Percentiles rank a stretch among this genome's conserved stretches.
These are phyloP conservation scores for Cheilosia grossa DNA, from an alignment of 2,888 invertebrate genomes.

Conservation along the genomic window DNA sequence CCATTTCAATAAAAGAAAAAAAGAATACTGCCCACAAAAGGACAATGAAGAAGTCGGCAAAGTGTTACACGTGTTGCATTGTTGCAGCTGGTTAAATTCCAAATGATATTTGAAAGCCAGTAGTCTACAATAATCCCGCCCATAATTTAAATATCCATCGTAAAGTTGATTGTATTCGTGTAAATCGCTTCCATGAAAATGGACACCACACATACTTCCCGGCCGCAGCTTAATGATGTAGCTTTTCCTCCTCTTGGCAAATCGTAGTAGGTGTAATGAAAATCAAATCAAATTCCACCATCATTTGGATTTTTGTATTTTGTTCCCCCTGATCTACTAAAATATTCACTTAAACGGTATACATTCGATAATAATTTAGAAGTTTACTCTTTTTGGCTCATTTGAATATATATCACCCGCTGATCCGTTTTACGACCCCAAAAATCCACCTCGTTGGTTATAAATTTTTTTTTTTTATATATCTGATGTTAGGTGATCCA, in stretches of 20 bases:
- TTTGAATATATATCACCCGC: conserved; percentile 49
- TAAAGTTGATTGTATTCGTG: not conserved
- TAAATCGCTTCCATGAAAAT: not conserved
- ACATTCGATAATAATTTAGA: conserved; percentile 47
- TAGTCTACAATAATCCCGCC: not conserved
- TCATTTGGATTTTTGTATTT: not conserved
- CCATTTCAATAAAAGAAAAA: not conserved
- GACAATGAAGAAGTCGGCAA: not conserved
- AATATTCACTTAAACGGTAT: conserved; percentile 24
- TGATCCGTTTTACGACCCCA: conserved; percentile 51
- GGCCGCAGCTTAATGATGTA: no score
- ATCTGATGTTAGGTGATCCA: conserved; percentile 13
- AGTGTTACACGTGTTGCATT: not conserved
- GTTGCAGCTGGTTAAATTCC: not conserved
- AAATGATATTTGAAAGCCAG: not conserved
- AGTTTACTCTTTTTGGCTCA: conserved; percentile 24
- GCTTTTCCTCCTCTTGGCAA: no score
- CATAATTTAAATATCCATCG: not conserved
- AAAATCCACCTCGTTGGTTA: conserved; percentile 20
- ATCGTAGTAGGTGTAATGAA: not conserved
- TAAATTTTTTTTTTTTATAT: not conserved
- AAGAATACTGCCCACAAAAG: not conserved
- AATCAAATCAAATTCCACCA: conserved; percentile 5
- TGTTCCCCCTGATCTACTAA: not conserved
- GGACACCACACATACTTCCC: not conserved